Base-by-base conservation (phyloP, 1,140 invertebrate genomes). In the Brachionus paranguensis region DNA sequence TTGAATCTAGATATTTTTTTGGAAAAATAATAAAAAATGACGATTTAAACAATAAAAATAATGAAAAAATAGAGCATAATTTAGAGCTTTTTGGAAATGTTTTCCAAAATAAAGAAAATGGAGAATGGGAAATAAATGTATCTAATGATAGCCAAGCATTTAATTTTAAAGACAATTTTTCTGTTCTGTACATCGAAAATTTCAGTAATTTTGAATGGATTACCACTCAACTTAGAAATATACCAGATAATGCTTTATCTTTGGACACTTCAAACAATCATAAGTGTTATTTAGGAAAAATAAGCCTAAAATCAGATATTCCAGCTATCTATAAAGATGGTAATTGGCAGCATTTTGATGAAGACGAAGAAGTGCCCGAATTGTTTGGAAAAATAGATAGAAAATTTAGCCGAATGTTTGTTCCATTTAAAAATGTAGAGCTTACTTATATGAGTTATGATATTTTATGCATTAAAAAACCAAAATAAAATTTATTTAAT, bases 361-460 rank as follows among this genome's bases (percentile, higher is more conserved):
- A 64, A 64, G 60, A 64, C n/a, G n/a, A n/a, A 24, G n/a, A 24
- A 64, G 60, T 64, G 4, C 60, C 60, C 3, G 60, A 64, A 64
- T 64, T 64, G 60, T 64, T 64, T 64, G 60, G 60, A 64, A 64
- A 64, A 64, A 64, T 64, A 64, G 60, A 64, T n/a, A 12, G n/a
- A 12, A n/a, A 64, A 64, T 64, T 64, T 64, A 64, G 60, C 17
- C 60, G 60, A n/a, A 64, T 64, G n/a, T 64, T 24, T 64, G 60
- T 64, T 24, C 60, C 60, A 64, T 64, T 64, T n/a, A 11, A 24
- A 29, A 20, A 64, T 64, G 60, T 64, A 20, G 60, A 64, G 24
- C 60, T 64, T 4, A 24, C 60, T 24, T 64, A 64, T 64, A 64
- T 64, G 17, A 64, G 17, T 64, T 64, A 64, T n/a, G 60, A 64